phyloP scores from a whole-genome alignment of 1,140 invertebrate species.

The Drosophila bocki region DNA sequence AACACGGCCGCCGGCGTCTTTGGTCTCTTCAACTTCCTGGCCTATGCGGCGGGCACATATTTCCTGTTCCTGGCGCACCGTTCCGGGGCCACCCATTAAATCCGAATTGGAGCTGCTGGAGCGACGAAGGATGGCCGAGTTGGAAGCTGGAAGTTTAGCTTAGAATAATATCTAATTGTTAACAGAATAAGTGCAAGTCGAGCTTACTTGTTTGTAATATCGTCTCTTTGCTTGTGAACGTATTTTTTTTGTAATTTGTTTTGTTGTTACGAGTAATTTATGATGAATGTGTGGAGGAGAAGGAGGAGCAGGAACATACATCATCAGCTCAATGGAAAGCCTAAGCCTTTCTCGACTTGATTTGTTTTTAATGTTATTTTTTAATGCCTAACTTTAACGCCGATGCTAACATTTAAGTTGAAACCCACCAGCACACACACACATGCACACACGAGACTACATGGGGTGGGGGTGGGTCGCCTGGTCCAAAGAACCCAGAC shows the following conservation, averaged over 20 bases:
- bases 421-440: conserved; percentile 12
- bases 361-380: conserved; percentile 79
- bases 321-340: conserved; percentile 23
- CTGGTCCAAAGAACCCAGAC: not conserved
- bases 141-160: conserved; percentile 23
- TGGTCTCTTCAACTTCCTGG: conserved; percentile 92
- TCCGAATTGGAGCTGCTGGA: not conserved
- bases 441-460: conserved; percentile 12
- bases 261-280: conserved; percentile 41
- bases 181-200: conserved; percentile 57
- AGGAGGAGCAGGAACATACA: not conserved
- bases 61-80: conserved; percentile 92
- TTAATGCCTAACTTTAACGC: conserved; percentile 72
- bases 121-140: not conserved
- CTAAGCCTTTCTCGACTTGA: conserved; percentile 34
- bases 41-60: conserved; percentile 91
- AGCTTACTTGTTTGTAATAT: conserved; percentile 32
- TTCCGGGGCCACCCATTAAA: conserved; percentile 85
- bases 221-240: conserved; percentile 14
- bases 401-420: conserved; percentile 67
- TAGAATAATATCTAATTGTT: conserved; percentile 54
- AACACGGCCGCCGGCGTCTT: conserved; percentile 93
- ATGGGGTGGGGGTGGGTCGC: conserved; percentile 4
- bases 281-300: conserved; percentile 14
- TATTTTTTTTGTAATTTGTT: conserved; percentile 9